phyloP scores from a whole-genome alignment of 2,113 vertebrate species.

The Onychostruthus taczanowskii region DNA sequence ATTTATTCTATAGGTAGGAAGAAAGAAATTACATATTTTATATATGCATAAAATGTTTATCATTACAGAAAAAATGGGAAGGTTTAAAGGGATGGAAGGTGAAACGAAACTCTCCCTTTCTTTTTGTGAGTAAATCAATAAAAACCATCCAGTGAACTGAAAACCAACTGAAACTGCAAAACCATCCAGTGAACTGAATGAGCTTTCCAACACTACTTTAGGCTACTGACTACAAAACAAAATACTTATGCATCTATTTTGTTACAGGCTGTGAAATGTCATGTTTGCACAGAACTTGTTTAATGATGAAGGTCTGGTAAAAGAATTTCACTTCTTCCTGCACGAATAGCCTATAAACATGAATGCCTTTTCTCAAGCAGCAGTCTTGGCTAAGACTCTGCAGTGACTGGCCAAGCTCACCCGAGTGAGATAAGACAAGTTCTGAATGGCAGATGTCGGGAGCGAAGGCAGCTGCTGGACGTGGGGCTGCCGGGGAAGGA shows the following conservation, averaged over 20 bases:
- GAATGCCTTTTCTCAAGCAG: background rate
- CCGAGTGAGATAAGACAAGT: background rate
- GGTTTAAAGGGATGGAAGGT: background rate
- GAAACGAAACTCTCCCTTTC: background rate
- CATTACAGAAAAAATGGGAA: background rate
- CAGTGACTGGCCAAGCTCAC: background rate
- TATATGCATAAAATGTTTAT: background rate
- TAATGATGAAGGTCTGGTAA: background rate
- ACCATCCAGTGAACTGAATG: background rate
- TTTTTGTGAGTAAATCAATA: background rate
- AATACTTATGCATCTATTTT: background rate
- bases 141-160: background rate
- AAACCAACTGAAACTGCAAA: background rate
- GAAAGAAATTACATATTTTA: background rate
- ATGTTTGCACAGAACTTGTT: background rate
- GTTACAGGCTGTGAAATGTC: fast-evolving
- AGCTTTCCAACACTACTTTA: background rate
- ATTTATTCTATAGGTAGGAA: background rate
- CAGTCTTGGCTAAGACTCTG: background rate
- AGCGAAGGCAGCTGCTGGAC: background rate
- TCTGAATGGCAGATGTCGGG: background rate
- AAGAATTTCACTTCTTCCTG: background rate
- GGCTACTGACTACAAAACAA: background rate
- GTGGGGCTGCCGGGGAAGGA: background rate
- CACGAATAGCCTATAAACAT: background rate